A percentile compares a stretch with the other conserved stretches of the same genome.
These are phyloP conservation scores for Drosophila niveifrons DNA, from an alignment of 2,888 invertebrate genomes.

Conservation along the genomic window DNA sequence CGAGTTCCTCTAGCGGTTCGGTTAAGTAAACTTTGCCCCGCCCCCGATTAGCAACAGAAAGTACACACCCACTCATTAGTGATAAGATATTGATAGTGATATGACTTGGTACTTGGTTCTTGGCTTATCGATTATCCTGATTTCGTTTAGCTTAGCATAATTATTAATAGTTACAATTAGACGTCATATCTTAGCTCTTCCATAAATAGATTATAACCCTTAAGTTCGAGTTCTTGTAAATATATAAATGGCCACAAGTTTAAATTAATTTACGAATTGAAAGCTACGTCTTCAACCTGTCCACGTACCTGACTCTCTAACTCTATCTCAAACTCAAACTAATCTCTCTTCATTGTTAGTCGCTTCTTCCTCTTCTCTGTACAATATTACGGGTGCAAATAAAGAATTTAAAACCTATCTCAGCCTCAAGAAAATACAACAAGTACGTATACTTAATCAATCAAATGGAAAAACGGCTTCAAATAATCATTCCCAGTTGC, in stretches of 20 bases:
- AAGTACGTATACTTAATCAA: slow-evolving; percentile 30
- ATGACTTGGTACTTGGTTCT: slow-evolving; percentile 14
- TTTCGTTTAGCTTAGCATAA: slow-evolving; percentile 37
- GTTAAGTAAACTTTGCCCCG: slow-evolving; percentile 64
- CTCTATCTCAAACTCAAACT: background rate
- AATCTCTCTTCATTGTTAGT: background rate
- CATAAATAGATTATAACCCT: slow-evolving; percentile 52
- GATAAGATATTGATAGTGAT: slow-evolving; percentile 40
- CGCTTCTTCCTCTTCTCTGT: slow-evolving; percentile 13
- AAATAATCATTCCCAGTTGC: slow-evolving; percentile 16
- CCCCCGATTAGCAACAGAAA: slow-evolving; percentile 1
- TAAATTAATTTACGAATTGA: slow-evolving; percentile 39
- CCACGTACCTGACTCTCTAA: slow-evolving; percentile 69
- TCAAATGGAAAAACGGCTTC: slow-evolving; percentile 45
- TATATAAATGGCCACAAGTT: slow-evolving; percentile 45
- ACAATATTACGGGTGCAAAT: slow-evolving; percentile 68
- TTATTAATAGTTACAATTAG: slow-evolving; percentile 51
- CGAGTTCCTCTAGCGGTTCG: slow-evolving; percentile 72
- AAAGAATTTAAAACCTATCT: slow-evolving; percentile 65
- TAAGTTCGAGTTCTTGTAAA: slow-evolving; percentile 55
- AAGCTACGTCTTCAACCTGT: slow-evolving; percentile 75
- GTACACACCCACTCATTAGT: slow-evolving; percentile 16
- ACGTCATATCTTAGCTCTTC: slow-evolving; percentile 76
- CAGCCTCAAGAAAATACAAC: slow-evolving; percentile 36
- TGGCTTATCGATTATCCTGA: background rate